Evolutionary conservation across 1,140 invertebrate species (phyloP), one percentile per base, ranked within the genome.

Genomic region (Aphidius ervi): DNA sequence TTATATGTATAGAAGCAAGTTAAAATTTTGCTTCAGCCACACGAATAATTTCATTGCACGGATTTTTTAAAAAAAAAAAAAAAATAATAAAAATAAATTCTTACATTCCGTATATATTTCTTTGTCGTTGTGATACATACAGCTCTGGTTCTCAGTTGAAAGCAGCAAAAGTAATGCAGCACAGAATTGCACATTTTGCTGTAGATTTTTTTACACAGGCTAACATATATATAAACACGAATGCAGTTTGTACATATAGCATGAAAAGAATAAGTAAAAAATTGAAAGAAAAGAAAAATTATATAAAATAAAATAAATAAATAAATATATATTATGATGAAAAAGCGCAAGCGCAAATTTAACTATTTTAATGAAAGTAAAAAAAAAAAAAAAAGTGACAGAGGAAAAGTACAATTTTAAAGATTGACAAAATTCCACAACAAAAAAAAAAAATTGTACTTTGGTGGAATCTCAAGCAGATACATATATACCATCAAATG

Each of bases 391-490:
- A 31, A 31, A 16, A 16, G 16, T 16, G 16, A 16, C 16, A 16
- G 16, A 16, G 16, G 16, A 16, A 31, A 3, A 31, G 23, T 31
- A 31, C 23, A 31, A 31, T 31, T 31, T 31, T 1, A 31, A 0
- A 31, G 4, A 31, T 45, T 47, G 46, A 47, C 6, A 46, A 57
- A 58, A 58, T 58, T 58, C 56, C 56, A 47, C 46, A 45, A 31
- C 20, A 31, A 31, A 3, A 31, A 31, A 23, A 23, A 3, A 31
- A 31, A 31, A 31, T 31, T 64, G 37, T 58, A 58, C 46, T 31
- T 56, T 45, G 46, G 64, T 63, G 65, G 66, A 67, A 66, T 67
- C 64, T 66, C 63, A 66, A 52, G 48, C 52, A 58, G 56, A 59
- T 31, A 31, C 23, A 31, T 31, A 31, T 50, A 62, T 56, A 61